These are phyloP conservation scores for Gryllus bimaculatus DNA, from an alignment of 1,140 invertebrate species.

Conservation along the genomic window DNA sequence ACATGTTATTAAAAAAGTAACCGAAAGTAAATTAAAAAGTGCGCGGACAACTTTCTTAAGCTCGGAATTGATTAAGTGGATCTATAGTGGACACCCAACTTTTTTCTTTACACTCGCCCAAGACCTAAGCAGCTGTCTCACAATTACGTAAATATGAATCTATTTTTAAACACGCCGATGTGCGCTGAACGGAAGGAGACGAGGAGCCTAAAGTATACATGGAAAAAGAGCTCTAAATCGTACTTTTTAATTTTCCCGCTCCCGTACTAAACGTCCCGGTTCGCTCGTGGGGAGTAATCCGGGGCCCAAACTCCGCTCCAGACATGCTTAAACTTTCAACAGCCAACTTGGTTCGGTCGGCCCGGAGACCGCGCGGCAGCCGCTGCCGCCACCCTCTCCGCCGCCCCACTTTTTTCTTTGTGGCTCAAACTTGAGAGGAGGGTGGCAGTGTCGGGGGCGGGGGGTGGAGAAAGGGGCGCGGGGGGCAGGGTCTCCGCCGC, in stretches of 20 bases:
- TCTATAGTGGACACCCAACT: not conserved
- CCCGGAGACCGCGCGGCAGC: not conserved
- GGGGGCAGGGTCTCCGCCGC: no score
- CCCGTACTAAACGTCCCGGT: not conserved
- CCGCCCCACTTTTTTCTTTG: not conserved
- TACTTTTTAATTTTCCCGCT: not conserved
- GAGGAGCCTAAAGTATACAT: not conserved
- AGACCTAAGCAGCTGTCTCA: not conserved
- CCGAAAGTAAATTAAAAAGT: not conserved
- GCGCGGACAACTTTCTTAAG: not conserved
- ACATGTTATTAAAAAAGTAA: not conserved
- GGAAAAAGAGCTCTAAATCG: not conserved
- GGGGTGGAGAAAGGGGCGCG: no score
- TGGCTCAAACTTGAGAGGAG: not conserved
- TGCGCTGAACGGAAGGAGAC: not conserved
- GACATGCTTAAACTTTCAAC: not conserved
- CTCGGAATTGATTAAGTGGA: not conserved
- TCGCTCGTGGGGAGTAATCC: not conserved
- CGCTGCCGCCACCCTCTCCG: no score
- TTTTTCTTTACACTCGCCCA: no score
- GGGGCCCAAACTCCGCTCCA: not conserved
- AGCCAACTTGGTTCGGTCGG: not conserved
- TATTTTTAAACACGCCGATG: not conserved
- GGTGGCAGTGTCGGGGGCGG: no score
- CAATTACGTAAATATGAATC: not conserved